Evolutionary conservation across 2,113 vertebrate genomes (phyloP), one percentile per base, ranked within the genome.

Genomic region (Cebidichthys violaceus): DNA sequence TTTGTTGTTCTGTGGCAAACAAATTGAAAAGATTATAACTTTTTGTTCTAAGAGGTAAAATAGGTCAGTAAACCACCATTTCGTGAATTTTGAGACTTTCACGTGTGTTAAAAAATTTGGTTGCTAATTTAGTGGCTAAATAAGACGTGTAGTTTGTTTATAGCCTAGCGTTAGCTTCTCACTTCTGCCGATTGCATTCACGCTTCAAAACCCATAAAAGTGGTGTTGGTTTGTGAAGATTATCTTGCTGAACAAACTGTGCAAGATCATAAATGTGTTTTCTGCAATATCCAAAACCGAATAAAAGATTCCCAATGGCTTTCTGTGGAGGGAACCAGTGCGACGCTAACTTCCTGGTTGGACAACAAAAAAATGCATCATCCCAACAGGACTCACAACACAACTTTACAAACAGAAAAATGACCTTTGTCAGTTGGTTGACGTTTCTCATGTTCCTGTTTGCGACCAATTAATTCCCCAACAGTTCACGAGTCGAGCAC

Each of bases 381-480:
- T 27, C 54, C 10, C n/a, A 14, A 14, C 54, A 27, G n/a, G 54
- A 57, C 22, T 57, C 54, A 27, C 14, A 27, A 27, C 27, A 37
- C 17, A 39, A 31, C 57, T 31, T 60, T 17, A 60, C 27, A 70
- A 70, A 75, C 27, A 59, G 24, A 41, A 35, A 75, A 29, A 47
- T 33, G 9, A 39, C 17, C 61, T 15, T 39, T 31, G 43, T 50
- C 15, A 65, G 14, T 29, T 13, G 70, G 13, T 47, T 39, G 4
- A 31, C 65, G 18, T 60, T 18, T 47, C 64, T 79, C 62, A 17
- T 31, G 29, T 29, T 81, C 45, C 24, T 13, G 22, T 79, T 75
- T 11, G 20, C 37, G 24, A 64, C 59, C 22, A 62, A 15, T 60
- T 9, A 9, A 33, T 20, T 70, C 10, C 35, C 31, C 4, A 20